Conservation (phyloP, 2,797 vertebrate genomes). For the Lagorchestes hirsutus region DNA sequence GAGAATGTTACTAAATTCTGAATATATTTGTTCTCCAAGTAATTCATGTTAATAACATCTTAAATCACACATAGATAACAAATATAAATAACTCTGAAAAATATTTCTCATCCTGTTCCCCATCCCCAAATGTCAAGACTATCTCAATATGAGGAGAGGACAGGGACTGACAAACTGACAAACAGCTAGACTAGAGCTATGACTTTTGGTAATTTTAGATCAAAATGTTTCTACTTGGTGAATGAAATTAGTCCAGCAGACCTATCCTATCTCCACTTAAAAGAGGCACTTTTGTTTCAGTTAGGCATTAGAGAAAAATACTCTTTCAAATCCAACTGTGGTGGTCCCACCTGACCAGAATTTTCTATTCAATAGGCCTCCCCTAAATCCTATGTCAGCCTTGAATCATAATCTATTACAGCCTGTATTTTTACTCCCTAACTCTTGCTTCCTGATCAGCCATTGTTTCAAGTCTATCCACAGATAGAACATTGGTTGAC, state of each 20-base stretch:
- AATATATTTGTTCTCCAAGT: neutral
- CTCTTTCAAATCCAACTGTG: no score
- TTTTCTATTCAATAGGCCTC: neutral
- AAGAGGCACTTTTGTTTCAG: no score
- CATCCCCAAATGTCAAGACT: neutral
- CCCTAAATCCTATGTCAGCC: neutral
- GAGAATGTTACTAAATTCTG: neutral
- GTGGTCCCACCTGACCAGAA: no score
- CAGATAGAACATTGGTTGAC: neutral
- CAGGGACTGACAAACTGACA: neutral
- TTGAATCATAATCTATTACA: neutral
- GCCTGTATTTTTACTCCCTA: neutral
- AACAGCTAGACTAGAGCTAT: neutral
- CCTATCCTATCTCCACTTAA: neutral
- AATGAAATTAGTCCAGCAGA: neutral
- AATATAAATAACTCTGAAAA: neutral
- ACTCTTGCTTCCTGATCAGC: neutral
- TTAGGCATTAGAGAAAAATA: no score
- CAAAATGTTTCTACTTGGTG: neutral
- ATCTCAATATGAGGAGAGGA: neutral
- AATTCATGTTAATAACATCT: neutral
- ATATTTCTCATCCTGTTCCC: neutral
- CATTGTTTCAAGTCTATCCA: neutral
- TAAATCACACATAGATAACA: neutral
- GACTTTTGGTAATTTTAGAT: neutral